phyloP scores from a whole-genome alignment of 2,888 invertebrate species.

The Leptopterna dolabrata region DNA sequence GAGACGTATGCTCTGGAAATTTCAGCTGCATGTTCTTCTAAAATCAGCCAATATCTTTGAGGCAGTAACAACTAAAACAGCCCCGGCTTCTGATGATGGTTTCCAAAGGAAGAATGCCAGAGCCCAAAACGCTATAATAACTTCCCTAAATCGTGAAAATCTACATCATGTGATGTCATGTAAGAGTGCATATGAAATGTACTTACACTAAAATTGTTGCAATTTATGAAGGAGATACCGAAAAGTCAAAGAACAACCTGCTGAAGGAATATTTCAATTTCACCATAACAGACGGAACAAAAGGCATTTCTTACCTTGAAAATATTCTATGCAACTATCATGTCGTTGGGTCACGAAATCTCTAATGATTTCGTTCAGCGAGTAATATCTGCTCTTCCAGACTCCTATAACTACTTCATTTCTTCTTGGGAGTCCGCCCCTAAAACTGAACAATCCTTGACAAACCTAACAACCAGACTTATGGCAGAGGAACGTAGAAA shows the following conservation, averaged over 20 bases:
- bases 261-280: not conserved
- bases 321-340: not conserved
- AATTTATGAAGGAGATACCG: conserved; percentile 21
- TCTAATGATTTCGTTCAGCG: not conserved
- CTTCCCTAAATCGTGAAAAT: not conserved
- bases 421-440: conserved; percentile 22
- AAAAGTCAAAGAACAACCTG: not conserved
- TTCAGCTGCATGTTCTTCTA: not conserved
- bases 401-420: not conserved
- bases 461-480: too few species aligned
- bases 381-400: conserved; percentile 18
- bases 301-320: too few species aligned
- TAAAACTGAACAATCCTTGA: conserved; percentile 5
- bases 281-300: not conserved
- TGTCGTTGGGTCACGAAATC: not conserved
- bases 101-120: too few species aligned
- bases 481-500: not conserved
- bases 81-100: not conserved
- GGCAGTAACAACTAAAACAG: not conserved
- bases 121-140: conserved; percentile 4
- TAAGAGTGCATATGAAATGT: not conserved
- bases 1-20: not conserved
- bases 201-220: not conserved
- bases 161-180: not conserved
- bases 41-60: conserved; percentile 3